Base-by-base conservation (phyloP, 1,140 invertebrate species). In the Euura saliciscinereae region DNA sequence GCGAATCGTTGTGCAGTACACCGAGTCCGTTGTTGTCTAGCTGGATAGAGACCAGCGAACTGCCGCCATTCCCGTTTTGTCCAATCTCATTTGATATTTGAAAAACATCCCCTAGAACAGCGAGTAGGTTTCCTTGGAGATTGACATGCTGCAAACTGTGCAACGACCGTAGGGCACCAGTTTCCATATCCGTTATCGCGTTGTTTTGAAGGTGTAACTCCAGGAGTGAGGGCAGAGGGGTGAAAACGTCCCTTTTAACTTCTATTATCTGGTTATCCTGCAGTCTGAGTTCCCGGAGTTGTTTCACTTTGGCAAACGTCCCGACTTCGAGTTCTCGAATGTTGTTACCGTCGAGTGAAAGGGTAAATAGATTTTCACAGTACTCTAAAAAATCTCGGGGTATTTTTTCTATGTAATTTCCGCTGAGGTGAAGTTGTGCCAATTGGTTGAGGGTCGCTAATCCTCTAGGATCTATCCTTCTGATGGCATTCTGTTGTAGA, bases 321-420 rank as follows among this genome's bases (percentile, higher is more conserved):
- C 92, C 92, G 42, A 92, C 91, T 78, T 93, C 90, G 75, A 97
- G 85, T 76, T 93, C 91, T 28, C 88, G 88, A 51, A 98, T 93
- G 83, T 91, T 90, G 87, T 98, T 98, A 79, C 94, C 93, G 87
- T 97, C 95, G 80, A 97, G 85, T 78, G 94, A 96, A 67, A 98
- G 86, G 7, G 93, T 93, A 43, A 91, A 91, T 43, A 96, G 86
- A 78, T 91, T 91, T 66, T 87, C 85, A 80, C 92, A 94, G 76
- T 89, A 88, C 73, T 90, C 86, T 83, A 96, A 94, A 75, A 95
- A 84, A 75, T 90, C 89, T 59, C 88, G 86, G n/a, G 93, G 92
- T 74, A 96, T 88, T 65, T 89, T 88, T 45, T 89, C 89, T 74
- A 96, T 90, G 82, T 93, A 95, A 84, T 96, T 96, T 74, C 92